These are phyloP conservation scores for Tipula helvola DNA, from an alignment of 2,888 invertebrate genomes.

Conservation along the genomic window DNA sequence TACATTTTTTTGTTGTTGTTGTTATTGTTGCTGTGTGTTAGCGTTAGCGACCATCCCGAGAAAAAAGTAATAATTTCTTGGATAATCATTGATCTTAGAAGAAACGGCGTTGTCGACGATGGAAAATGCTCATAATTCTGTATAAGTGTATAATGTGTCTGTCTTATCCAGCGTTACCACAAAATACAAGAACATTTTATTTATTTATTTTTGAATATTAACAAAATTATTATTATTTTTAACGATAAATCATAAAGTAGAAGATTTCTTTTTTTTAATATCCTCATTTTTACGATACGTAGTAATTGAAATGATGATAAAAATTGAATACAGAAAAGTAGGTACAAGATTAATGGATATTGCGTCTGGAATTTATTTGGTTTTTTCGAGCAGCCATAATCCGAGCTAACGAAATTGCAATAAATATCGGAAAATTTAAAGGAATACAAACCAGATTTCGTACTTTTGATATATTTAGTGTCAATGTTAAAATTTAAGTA, in stretches of 20 bases:
- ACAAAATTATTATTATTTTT: not conserved
- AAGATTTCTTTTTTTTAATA: not conserved
- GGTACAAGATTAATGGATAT: not conserved
- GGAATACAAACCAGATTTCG: no score
- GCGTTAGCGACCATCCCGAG: not conserved
- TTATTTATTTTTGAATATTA: constrained; percentile 4
- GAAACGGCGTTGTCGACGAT: not conserved
- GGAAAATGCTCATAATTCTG: not conserved
- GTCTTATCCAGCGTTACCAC: not conserved
- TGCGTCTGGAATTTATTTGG: not conserved
- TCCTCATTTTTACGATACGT: not conserved
- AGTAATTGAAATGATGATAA: not conserved
- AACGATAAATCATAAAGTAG: not conserved
- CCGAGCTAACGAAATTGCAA: not conserved
- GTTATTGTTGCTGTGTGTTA: not conserved
- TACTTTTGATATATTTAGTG: no score
- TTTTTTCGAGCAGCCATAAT: not conserved
- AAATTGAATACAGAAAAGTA: not conserved
- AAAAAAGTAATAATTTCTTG: not conserved
- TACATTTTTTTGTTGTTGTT: not conserved
- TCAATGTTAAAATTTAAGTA: no score
- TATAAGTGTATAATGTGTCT: not conserved
- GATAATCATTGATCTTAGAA: not conserved
- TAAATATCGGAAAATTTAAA: no score
- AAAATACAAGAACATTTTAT: not conserved